A percentile compares a stretch with the other conserved stretches of the same genome.
phyloP scores from a whole-genome alignment of 2,888 invertebrate genomes.

The Idaea dimidiata region DNA sequence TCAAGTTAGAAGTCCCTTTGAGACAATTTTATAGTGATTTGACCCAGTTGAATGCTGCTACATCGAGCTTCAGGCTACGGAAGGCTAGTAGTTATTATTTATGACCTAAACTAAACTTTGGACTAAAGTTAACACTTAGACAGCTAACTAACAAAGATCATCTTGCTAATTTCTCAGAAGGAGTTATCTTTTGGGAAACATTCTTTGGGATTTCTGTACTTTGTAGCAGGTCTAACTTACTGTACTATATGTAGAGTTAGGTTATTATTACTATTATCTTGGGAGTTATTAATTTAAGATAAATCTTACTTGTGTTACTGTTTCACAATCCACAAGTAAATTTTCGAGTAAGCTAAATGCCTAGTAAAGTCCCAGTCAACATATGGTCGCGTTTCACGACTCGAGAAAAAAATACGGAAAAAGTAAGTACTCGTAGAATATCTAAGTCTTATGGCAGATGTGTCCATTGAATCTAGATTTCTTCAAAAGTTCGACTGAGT shows the following conservation, averaged over 20 bases:
- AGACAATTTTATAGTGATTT: slow-evolving; percentile 35
- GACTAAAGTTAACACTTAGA: neutral
- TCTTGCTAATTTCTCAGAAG: neutral
- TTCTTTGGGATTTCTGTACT: slow-evolving; percentile 3
- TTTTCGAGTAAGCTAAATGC: too few species aligned
- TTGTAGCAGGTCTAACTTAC: slow-evolving; percentile 9
- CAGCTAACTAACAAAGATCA: neutral
- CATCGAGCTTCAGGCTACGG: neutral
- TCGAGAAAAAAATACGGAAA: too few species aligned
- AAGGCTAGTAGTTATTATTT: neutral
- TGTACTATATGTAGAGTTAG: slow-evolving; percentile 11
- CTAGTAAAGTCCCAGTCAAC: too few species aligned
- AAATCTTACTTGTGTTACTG: neutral
- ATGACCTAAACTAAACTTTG: neutral
- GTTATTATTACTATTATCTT: neutral
- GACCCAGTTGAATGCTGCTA: slow-evolving; percentile 10
- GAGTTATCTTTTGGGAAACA: neutral
- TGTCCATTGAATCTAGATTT: too few species aligned
- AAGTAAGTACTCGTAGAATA: too few species aligned
- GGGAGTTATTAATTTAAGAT: neutral
- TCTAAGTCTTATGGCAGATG: too few species aligned
- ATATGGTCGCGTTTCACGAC: too few species aligned
- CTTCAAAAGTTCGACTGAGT: too few species aligned
- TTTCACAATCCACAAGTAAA: neutral
- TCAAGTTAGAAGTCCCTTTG: slow-evolving; percentile 28